phyloP scores from a whole-genome alignment of 2,797 vertebrate species.

The Toxotes lorentzi region DNA sequence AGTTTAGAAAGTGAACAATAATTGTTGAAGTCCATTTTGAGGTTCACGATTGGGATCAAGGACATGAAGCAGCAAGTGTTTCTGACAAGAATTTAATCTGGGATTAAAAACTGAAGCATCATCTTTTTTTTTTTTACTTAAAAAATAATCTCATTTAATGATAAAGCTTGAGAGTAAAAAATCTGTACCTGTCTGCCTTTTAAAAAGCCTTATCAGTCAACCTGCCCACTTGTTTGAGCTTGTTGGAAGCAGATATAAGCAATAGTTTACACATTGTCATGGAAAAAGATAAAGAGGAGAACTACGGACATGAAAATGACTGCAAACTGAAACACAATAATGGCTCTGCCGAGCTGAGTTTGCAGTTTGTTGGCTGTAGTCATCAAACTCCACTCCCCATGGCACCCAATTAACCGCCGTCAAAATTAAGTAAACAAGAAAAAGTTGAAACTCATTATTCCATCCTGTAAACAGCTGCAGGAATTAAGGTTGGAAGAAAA shows the following conservation, averaged over 20 bases:
- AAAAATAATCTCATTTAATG: not conserved
- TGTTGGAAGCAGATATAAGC: no score
- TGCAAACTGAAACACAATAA: slow-evolving; percentile 16
- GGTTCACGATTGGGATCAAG: no score
- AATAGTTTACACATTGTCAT: not conserved
- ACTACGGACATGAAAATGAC: not conserved
- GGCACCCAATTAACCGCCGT: slow-evolving; percentile 4
- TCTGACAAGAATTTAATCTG: no score
- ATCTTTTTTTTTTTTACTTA: not conserved
- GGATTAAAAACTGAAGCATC: not conserved
- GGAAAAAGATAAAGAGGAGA: not conserved
- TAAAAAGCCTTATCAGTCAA: no score
- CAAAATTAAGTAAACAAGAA: slow-evolving; percentile 28
- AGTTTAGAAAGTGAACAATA: no score
- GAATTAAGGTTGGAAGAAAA: not conserved
- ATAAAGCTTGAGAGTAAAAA: no score
- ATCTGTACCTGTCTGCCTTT: no score
- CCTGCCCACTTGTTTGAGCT: no score
- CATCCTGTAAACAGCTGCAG: not conserved
- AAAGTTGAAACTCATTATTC: slow-evolving; percentile 27
- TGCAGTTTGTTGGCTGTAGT: slow-evolving; percentile 12
- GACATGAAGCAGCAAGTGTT: no score
- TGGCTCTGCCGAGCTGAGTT: slow-evolving; percentile 13
- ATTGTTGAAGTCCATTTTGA: no score
- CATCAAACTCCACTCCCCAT: slow-evolving; percentile 10